Percentiles rank a stretch among this genome's conserved stretches.
Conservation (phyloP, 2,113 vertebrate genomes). For the Dipodomys ordii region DNA sequence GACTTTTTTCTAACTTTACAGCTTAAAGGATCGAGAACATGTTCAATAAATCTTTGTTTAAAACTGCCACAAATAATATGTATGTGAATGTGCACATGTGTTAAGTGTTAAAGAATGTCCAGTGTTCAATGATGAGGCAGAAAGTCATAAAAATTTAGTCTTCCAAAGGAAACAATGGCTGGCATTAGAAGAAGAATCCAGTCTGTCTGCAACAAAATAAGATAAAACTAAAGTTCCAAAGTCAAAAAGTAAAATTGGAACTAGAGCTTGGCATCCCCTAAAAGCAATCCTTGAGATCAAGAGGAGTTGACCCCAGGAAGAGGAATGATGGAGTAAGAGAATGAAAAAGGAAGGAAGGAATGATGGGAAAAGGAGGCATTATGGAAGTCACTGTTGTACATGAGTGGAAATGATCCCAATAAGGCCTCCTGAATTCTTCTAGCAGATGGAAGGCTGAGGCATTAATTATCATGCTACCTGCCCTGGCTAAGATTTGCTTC, state of each 20-base stretch:
- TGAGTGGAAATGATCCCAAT: neutral
- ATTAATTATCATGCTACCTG: neutral
- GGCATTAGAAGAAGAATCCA: neutral
- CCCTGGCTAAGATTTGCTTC: neutral
- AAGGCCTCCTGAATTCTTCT: neutral
- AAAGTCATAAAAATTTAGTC: neutral
- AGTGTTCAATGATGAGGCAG: neutral
- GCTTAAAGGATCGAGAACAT: neutral
- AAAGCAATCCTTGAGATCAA: neutral
- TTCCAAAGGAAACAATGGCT: neutral
- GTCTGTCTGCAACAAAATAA: conserved; percentile 23
- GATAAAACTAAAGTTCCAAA: conserved; percentile 31
- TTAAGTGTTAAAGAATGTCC: conserved; percentile 4
- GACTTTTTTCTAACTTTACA: too few species aligned
- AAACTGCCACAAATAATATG: neutral
- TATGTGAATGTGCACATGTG: neutral
- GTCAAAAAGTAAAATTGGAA: neutral
- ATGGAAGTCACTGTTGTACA: neutral
- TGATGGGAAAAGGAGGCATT: neutral
- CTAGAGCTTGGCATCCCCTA: neutral
- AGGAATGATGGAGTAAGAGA: too few species aligned
- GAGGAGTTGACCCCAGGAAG: neutral
- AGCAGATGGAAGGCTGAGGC: neutral
- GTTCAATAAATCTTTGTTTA: neutral
- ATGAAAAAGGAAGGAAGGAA: neutral